Evolutionary conservation across 2,888 invertebrate genomes (phyloP), one percentile per base, ranked within the genome.

Genomic region (Tortricodes alternella): DNA sequence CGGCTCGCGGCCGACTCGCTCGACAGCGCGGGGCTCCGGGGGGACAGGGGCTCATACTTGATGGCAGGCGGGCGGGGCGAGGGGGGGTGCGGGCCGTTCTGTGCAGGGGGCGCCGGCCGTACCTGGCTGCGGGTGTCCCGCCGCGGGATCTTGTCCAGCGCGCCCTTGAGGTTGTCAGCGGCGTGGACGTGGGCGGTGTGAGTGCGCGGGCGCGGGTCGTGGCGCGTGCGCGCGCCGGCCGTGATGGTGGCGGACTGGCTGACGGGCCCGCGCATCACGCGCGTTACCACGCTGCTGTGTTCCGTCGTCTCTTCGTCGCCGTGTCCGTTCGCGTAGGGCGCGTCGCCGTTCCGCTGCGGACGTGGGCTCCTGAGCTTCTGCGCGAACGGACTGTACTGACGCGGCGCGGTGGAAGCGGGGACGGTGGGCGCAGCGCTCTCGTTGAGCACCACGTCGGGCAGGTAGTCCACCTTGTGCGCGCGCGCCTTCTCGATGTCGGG

Each of bases 231-330:
- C 75, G 92, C 92, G 44, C 93, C 92, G 5, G 89, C 76, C 41
- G 91, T 87, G 13, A 94, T 93, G 11, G 94, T 93, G 27, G 95
- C 96, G 62, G 94, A 93, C 71, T 95, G 95, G 57, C 93, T 92
- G 58, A 94, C 93, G 0, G 95, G 95, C 0, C 94, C 95, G 46
- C 92, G 90, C 95, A 95, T 95, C n/a, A 95, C 95, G 70, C 93
- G 93, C 44, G 91, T 91, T 59, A 93, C 93, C 18, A 94, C 93
- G 59, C 94, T 93, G 55, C 90, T 90, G 72, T 94, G 93, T 74
- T 93, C 93, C 11, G 91, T 91, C 29, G 92, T 76, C 59, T 83
- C 83, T 52, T 82, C 85, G 18, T 85, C 83, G 37, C 32, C 66
- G 52, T 44, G 51, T 27, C 46, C 44, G 37, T 57, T 62, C 37